Conservation (phyloP, 2,113 vertebrate species). For the Boulengeromyrus knoepffleri region DNA sequence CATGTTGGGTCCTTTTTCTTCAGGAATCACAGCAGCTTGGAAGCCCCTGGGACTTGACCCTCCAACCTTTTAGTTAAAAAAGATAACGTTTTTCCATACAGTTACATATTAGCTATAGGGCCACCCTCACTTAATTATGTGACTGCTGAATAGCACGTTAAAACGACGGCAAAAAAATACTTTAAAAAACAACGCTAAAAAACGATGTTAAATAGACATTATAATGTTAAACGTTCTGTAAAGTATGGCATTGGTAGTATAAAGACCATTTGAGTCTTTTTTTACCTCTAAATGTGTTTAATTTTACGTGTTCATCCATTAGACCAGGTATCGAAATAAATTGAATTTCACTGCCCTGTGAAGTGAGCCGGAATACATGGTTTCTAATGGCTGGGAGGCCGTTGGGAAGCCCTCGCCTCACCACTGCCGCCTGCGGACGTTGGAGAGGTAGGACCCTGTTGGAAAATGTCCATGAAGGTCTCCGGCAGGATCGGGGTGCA, state of each 20-base stretch:
- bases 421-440: slow-evolving; percentile 65
- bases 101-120: neutral
- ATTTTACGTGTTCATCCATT: neutral
- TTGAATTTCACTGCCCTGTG: neutral
- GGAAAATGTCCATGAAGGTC: slow-evolving; percentile 53
- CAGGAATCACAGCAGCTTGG: neutral
- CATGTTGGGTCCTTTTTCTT: neutral
- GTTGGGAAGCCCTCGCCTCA: slow-evolving; percentile 70
- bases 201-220: neutral
- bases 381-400: slow-evolving; percentile 60
- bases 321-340: neutral
- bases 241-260: neutral
- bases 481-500: slow-evolving; percentile 64
- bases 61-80: neutral
- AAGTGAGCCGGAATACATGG: slow-evolving; percentile 49
- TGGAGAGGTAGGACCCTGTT: slow-evolving; percentile 56
- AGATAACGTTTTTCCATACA: neutral
- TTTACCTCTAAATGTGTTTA: neutral
- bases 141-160: neutral
- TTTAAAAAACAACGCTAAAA: no score
- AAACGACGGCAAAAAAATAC: neutral
- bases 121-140: neutral
- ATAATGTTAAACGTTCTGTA: neutral
- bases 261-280: neutral
- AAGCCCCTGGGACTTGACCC: neutral